These are phyloP conservation scores for Acronicta aceris DNA, from an alignment of 2,888 invertebrate species.

Conservation along the genomic window DNA sequence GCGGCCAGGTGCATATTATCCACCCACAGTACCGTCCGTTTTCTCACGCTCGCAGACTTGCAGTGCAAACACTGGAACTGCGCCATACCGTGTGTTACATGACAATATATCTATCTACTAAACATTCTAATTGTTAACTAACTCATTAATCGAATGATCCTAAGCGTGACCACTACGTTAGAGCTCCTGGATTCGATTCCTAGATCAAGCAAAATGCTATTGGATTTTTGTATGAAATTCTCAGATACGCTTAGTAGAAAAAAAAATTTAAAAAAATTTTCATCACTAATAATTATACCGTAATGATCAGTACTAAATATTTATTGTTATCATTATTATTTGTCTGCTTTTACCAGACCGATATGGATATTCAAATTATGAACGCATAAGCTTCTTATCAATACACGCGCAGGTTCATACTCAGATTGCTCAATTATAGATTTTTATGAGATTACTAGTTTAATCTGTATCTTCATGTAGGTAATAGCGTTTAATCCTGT, in stretches of 20 bases:
- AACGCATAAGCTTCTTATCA: constrained; percentile 42
- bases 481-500: too few relatives aligned
- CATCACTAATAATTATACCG: too few relatives aligned
- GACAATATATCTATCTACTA: constrained; percentile 27
- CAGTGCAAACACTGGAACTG: constrained; percentile 41
- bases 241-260: too few relatives aligned
- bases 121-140: constrained; percentile 13
- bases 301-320: constrained; percentile 27
- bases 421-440: too few relatives aligned
- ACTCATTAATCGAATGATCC: too few relatives aligned
- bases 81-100: constrained; percentile 24
- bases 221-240: too few relatives aligned
- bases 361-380: constrained; percentile 38
- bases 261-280: background rate
- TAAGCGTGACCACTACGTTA: too few relatives aligned
- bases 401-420: constrained; percentile 27
- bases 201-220: too few relatives aligned
- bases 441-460: too few relatives aligned
- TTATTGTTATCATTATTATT: too few relatives aligned
- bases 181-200: too few relatives aligned
- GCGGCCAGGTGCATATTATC: constrained; percentile 61
- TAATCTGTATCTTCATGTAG: too few relatives aligned
- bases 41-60: constrained; percentile 65
- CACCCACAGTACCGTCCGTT: constrained; percentile 41
- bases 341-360: constrained; percentile 13